phyloP scores from a whole-genome alignment of 2,888 invertebrate genomes.

The Steinernema carpocapsae region DNA sequence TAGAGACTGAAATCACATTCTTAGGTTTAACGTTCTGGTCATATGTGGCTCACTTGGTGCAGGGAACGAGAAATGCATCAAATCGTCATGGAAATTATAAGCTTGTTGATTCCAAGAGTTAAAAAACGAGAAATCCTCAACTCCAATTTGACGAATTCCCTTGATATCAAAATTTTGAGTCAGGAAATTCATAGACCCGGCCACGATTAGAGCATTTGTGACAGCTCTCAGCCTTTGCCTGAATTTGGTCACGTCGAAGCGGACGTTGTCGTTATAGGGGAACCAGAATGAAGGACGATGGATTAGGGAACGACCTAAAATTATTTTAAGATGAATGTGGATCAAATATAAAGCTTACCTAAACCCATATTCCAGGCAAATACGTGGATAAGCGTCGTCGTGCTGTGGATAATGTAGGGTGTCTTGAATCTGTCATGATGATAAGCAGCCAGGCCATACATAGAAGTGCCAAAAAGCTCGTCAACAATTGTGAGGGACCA shows the following conservation, averaged over 20 bases:
- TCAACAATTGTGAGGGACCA: conserved; percentile 1
- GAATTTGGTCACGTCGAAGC: background rate
- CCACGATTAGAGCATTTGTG: background rate
- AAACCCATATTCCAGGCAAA: conserved; percentile 7
- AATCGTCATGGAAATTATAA: conserved; percentile 26
- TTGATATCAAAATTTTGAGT: background rate
- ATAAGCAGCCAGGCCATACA: conserved; percentile 20
- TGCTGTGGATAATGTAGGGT: conserved; percentile 21
- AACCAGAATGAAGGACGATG: conserved; percentile 24
- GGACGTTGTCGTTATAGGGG: conserved; percentile 15
- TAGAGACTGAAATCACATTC: background rate
- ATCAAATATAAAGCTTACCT: background rate
- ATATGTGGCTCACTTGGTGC: conserved; percentile 1
- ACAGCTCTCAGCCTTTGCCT: background rate
- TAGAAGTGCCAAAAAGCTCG: conserved; percentile 2
- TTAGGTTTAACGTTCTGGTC: background rate
- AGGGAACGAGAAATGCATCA: background rate
- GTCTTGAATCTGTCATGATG: background rate
- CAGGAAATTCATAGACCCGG: background rate
- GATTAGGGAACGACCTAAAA: conserved; percentile 8
- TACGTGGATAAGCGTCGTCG: conserved; percentile 7
- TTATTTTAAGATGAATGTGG: background rate
- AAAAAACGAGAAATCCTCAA: background rate
- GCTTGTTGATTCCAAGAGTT: background rate
- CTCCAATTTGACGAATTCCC: background rate